Evolutionary conservation across 2,797 vertebrate species (phyloP), one percentile per base, ranked within the genome.

Genomic region (Cottoperca gobio): DNA sequence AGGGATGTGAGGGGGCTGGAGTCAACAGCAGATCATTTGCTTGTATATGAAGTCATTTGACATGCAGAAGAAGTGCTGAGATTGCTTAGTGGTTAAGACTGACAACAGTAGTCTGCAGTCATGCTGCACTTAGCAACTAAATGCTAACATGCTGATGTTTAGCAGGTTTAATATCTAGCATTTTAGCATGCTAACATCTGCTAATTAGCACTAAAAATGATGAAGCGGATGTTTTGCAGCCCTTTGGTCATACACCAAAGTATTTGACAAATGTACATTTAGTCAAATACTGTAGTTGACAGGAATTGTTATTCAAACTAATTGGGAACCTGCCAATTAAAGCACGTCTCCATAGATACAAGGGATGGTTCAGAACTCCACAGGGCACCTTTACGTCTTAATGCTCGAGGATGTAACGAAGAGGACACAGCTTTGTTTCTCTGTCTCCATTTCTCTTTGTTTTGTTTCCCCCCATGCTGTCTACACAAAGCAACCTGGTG

Each of bases 391-490:
- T 26, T 21, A 26, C 31, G 53, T 55, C 43, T 2, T 53, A 31
- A 50, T 39, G 55, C 16, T 19, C 1, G 1, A 35, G 12, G 12
- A 21, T 4, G 43, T n/a, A 28, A 35, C 0, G 11, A 17, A 19
- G 39, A 62, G 8, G 33, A 64, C 63, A 66, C 58, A 67, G 40
- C 60, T 70, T 62, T 28, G 50, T 63, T 5, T 66, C 42, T 68
- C 52, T 37, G 13, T 28, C 17, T 4, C 26, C 21, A 39, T 62
- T 72, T 46, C 28, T 21, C n/a, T 66, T n/a, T 72, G 26, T 55
- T 54, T 68, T 74, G 1, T 17, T 17, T 59, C 60, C 31, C 39
- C 66, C 28, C 39, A 23, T 31, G 8, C 54, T 19, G 55, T 48
- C 3, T 28, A 8, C 3, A 35, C 65, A 69, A 54, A 67, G 45